Base-by-base conservation (phyloP, 2,113 vertebrate species). In the Neopipo cinnamomea region DNA sequence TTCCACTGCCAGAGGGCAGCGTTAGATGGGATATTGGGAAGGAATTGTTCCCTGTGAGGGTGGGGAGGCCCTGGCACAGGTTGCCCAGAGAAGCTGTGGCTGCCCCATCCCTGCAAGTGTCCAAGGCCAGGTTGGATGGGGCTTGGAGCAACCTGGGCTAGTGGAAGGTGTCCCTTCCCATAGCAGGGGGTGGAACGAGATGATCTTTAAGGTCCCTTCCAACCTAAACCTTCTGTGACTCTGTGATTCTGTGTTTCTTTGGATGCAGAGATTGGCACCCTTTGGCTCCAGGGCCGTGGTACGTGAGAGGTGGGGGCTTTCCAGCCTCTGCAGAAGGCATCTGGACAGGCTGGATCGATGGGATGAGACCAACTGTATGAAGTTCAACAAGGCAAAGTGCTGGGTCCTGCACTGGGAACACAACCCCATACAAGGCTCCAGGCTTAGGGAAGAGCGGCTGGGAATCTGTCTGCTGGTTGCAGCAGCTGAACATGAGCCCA, bases 321-420 rank as follows among this genome's bases (percentile, higher is more conserved):
- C 24, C 67, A 2, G 4, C 4, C 44, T 2, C 59, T 15, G 59
- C 78, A 61, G 49, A 23, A 0, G 31, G 63, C 41, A 3, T 33
- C 3, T 5, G 70, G 53, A 1, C 30, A 37, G 88, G 6, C 30
- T 16, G 77, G 14, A 15, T 9, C 9, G 8, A 20, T 37, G 56
- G 79, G 18, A 16, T 27, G 47, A 17, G 5, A 30, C 4, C 56
- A 14, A 0, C 0, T 30, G 10, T 2, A 11, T n/a, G 37, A 46
- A 11, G n/a, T 21, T n/a, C 39, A 24, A 3, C 11, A 30, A 24
- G 4, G 53, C 15, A 28, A 14, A 33, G 37, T 28, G 37, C 12
- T 3, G 2, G 15, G 5, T 46, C 9, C 61, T 67, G 52, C 46
- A 5, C 46, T 5, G 9, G 53, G 15, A 17, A 21, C 53, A 19